phyloP scores from a whole-genome alignment of 92 coral and sea anemone species.

The Heliopora coerulea region DNA sequence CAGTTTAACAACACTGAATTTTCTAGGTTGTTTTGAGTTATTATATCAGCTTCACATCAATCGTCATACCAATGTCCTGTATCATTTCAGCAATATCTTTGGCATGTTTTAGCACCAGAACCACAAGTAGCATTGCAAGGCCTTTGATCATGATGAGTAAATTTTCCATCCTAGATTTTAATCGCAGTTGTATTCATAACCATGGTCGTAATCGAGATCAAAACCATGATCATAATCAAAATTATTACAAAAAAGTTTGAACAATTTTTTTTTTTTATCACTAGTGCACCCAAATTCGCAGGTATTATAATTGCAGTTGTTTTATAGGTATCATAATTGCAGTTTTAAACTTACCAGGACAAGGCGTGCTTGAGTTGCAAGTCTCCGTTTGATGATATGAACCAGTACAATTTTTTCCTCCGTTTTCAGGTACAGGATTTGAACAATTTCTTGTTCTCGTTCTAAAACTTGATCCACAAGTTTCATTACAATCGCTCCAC shows the following conservation, averaged over 20 bases:
- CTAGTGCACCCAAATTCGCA: not conserved
- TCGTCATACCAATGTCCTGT: constrained; percentile 15
- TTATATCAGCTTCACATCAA: too few relatives aligned
- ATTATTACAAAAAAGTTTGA: too few relatives aligned
- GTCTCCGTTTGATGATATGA: not conserved
- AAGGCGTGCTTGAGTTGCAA: not conserved
- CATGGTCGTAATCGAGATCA: too few relatives aligned
- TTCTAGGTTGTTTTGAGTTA: too few relatives aligned
- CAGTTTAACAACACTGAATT: too few relatives aligned
- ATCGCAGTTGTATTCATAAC: too few relatives aligned
- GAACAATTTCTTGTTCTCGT: not conserved
- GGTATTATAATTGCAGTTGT: not conserved
- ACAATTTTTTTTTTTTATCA: too few relatives aligned
- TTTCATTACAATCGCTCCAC: not conserved
- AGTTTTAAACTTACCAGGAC: not conserved
- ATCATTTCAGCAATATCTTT: not conserved
- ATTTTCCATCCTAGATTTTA: too few relatives aligned
- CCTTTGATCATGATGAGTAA: constrained; percentile 5
- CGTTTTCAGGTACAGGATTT: not conserved
- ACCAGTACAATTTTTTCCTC: not conserved
- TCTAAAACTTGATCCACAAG: not conserved
- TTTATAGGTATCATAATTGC: not conserved
- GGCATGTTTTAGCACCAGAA: not conserved
- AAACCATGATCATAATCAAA: too few relatives aligned
- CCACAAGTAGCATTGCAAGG: constrained; percentile 19